Evolutionary conservation across 1,140 invertebrate species (phyloP).

Genomic region (Samia ricini): DNA sequence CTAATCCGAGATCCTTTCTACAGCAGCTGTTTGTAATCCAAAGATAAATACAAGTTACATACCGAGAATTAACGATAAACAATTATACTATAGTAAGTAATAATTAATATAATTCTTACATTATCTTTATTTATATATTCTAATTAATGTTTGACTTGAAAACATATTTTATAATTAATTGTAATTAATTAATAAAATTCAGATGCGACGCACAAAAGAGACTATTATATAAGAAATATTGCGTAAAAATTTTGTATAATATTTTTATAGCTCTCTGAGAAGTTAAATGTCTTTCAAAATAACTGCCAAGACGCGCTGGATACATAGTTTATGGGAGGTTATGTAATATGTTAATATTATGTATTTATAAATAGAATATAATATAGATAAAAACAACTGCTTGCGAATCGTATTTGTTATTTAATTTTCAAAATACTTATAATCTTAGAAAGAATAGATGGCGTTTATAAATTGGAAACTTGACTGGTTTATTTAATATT

Average conservation of each 20-base stretch:
- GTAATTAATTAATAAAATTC: background rate
- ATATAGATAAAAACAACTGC: background rate
- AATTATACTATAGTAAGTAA: too few relatives aligned
- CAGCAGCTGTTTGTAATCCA: too few relatives aligned
- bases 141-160: background rate
- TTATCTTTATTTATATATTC: background rate
- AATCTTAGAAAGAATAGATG: too few relatives aligned
- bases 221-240: background rate
- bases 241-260: background rate
- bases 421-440: too few relatives aligned
- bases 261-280: slow-evolving; percentile 2
- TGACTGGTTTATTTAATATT: too few relatives aligned
- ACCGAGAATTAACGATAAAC: too few relatives aligned
- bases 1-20: too few relatives aligned
- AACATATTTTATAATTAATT: background rate
- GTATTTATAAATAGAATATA: slow-evolving; percentile 1
- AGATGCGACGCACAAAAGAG: background rate
- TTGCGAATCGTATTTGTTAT: slow-evolving; percentile 1
- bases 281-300: background rate
- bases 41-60: too few relatives aligned
- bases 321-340: background rate
- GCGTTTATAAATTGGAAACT: too few relatives aligned
- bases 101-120: background rate
- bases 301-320: background rate
- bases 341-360: background rate